Conservation (phyloP, 2,113 vertebrate species). For the Colinus virginianus region DNA sequence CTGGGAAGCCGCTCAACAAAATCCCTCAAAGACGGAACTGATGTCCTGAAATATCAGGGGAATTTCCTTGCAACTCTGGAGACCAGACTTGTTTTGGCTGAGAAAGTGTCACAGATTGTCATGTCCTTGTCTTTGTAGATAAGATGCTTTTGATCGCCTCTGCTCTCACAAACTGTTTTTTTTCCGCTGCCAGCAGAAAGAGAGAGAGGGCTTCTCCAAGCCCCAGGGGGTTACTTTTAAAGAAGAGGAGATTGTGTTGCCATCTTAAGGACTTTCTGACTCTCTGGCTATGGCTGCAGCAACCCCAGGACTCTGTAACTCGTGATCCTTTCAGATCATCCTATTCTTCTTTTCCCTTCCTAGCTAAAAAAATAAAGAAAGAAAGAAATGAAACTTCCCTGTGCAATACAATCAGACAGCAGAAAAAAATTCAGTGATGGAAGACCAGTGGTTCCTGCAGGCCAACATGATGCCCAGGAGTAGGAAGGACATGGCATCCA, state of each 20-base stretch:
- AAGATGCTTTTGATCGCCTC: background rate
- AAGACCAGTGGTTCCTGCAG: background rate
- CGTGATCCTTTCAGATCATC: background rate
- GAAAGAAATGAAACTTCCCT: background rate
- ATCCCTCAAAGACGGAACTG: background rate
- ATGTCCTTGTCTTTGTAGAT: conserved; percentile 28
- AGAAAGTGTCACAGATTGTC: conserved; percentile 15
- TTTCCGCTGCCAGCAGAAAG: background rate
- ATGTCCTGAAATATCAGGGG: background rate
- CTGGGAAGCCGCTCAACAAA: background rate
- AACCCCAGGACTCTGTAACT: background rate
- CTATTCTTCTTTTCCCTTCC: background rate
- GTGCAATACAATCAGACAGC: background rate
- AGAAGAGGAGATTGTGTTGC: background rate
- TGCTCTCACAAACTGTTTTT: background rate
- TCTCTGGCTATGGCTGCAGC: background rate
- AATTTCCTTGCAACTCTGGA: background rate
- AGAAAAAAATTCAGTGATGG: background rate
- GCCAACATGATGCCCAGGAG: background rate
- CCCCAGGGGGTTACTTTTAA: background rate
- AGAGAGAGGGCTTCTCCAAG: background rate
- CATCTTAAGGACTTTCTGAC: background rate
- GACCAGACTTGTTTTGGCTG: conserved; percentile 22
- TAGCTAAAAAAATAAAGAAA: background rate
- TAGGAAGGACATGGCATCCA: background rate